Conservation (phyloP, 2,888 invertebrate genomes). For the Leptinotarsa rubiginosa region DNA sequence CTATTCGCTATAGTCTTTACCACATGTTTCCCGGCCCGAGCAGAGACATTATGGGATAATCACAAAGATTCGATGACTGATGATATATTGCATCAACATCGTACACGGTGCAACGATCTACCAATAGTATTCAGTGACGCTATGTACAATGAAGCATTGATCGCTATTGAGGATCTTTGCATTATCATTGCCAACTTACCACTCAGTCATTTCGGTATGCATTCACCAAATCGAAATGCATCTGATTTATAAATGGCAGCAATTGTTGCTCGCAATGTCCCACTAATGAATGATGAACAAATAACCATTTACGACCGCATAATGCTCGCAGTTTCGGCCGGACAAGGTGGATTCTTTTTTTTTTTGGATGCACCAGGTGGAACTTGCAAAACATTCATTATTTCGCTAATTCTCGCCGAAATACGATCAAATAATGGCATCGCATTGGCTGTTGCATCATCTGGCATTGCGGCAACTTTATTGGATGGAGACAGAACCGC, state of each 20-base stretch:
- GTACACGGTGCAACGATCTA: slow-evolving; percentile 8
- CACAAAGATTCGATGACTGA: slow-evolving; percentile 17
- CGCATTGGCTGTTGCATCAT: slow-evolving; percentile 22
- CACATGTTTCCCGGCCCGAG: slow-evolving; percentile 22
- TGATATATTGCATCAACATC: slow-evolving; percentile 20
- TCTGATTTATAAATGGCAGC: slow-evolving; percentile 5
- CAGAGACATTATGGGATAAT: slow-evolving; percentile 23
- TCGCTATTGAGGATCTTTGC: slow-evolving; percentile 24
- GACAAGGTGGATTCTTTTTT: slow-evolving; percentile 25
- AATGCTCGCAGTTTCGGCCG: slow-evolving; percentile 12
- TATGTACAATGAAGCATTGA: slow-evolving; percentile 22
- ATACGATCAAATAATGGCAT: background rate
- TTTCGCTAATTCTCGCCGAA: slow-evolving; percentile 25
- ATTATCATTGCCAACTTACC: slow-evolving; percentile 26
- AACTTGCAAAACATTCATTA: slow-evolving; percentile 37
- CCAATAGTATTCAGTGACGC: slow-evolving; percentile 5
- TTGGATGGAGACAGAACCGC: slow-evolving; percentile 58
- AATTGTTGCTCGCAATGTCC: too few species aligned
- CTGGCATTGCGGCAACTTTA: slow-evolving; percentile 32
- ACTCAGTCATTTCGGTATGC: slow-evolving; percentile 26
- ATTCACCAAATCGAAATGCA: slow-evolving; percentile 29
- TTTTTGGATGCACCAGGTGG: slow-evolving; percentile 38
- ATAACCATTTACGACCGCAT: slow-evolving; percentile 17
- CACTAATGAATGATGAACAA: slow-evolving; percentile 9
- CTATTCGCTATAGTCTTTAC: slow-evolving; percentile 24